Base-by-base conservation (phyloP, 1,140 invertebrate species). In the Zaprionus inermis region DNA sequence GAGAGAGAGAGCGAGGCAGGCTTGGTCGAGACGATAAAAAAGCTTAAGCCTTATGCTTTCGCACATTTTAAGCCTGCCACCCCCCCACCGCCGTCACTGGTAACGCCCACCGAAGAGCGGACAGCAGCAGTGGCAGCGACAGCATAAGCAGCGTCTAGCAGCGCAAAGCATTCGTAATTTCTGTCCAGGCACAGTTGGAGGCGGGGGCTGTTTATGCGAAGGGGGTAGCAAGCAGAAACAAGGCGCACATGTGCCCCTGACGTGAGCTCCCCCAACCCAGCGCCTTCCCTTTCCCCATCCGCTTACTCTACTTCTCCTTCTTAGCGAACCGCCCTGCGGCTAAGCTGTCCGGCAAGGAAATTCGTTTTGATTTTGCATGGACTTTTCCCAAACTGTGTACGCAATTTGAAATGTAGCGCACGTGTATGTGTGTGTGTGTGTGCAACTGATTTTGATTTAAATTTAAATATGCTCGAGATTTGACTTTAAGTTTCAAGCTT, bases 1-100 rank as follows among this genome's bases (percentile, higher is more conserved):
- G 30, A 22, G 36, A 56, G 24, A 28, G 24, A 4, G 36, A 44
- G 32, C 32, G 3, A 44, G 14, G 38, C 38, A 44, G 38, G 36
- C 59, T 63, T 86, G 79, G 76, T 82, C 79, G 83, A 79, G 73
- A 76, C 83, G 83, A 86, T 86, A 86, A 86, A 86, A 86, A 86
- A 86, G 83, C 83, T 86, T 88, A 88, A 76, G 82, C 83, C 83
- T 88, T 88, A 89, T 75, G 84, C 84, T 88, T 84, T 88, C 77
- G 77, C 84, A 88, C 84, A 88, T 78, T 88, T 80, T 75, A 88
- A 82, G 77, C 79, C 44, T 18, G 12, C 46, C 7, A 30, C 4
- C 54, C 9, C 14, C 34, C 36, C 9, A 16, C 14, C 24, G 22
- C 16, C 38, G 41, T 0, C 4, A 24, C 22, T 28, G 32, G 16